phyloP scores from a whole-genome alignment of 2,113 vertebrate genomes.

The Tursiops truncatus region DNA sequence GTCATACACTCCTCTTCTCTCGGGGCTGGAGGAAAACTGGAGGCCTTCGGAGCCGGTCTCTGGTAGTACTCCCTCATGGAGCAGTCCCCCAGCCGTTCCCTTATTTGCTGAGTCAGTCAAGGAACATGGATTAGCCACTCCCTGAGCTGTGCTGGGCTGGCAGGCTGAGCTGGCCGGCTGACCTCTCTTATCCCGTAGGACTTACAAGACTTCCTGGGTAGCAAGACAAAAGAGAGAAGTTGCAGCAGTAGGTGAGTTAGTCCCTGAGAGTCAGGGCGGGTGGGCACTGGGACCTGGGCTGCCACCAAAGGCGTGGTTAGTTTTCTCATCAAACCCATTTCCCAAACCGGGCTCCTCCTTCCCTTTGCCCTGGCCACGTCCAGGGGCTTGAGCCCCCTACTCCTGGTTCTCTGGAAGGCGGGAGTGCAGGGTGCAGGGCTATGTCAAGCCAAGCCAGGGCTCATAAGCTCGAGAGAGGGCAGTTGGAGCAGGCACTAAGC shows the following conservation, averaged over 20 bases:
- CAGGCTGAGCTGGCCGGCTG: not conserved
- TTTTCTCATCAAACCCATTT: conserved; percentile 11
- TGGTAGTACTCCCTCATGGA: not conserved
- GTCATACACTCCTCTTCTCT: not conserved
- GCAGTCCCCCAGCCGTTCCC: not conserved
- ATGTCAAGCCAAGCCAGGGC: not conserved
- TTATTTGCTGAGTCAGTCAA: conserved; percentile 8
- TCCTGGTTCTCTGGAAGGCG: not conserved
- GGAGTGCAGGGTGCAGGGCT: not conserved
- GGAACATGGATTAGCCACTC: not conserved
- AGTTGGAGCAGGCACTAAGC: not conserved
- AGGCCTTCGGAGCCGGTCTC: not conserved
- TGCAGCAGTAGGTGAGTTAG: not conserved
- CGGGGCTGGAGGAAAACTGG: not conserved
- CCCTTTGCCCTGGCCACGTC: not conserved
- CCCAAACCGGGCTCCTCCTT: not conserved
- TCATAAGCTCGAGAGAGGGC: not conserved
- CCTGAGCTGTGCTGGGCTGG: not conserved
- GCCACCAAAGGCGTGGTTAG: not conserved
- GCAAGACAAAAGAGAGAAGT: not conserved
- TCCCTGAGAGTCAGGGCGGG: not conserved
- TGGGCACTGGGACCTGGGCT: not conserved
- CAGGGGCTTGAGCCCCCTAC: not conserved
- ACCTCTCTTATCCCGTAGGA: not conserved
- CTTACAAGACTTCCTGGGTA: not conserved